phyloP scores from a whole-genome alignment of 2,888 invertebrate species.

The Epinotia nisella region DNA sequence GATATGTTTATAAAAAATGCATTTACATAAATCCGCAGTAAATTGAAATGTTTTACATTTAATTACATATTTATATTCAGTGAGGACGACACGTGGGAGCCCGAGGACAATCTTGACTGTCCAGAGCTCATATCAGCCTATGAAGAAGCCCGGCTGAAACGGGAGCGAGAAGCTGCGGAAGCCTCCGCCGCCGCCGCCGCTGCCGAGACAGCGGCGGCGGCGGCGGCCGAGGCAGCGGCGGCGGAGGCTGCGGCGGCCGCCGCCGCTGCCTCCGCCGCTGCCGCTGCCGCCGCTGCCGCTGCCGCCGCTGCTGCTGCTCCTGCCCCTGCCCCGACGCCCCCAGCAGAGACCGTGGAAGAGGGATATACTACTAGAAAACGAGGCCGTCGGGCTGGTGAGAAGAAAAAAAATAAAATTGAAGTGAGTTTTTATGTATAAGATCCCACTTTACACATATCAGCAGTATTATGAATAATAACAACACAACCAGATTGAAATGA shows the following conservation, averaged over 20 bases:
- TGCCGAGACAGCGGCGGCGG: slow-evolving; percentile 48
- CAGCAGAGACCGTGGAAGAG: slow-evolving; percentile 69
- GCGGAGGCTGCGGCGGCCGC: slow-evolving; percentile 62
- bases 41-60: no score
- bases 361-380: slow-evolving; percentile 47
- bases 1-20: no score
- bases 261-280: slow-evolving; percentile 60
- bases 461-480: neutral
- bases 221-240: slow-evolving; percentile 43
- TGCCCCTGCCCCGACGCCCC: neutral
- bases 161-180: slow-evolving; percentile 65
- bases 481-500: no score
- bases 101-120: slow-evolving; percentile 91
- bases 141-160: slow-evolving; percentile 85
- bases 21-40: no score
- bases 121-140: slow-evolving; percentile 89
- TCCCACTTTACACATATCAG: neutral
- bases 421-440: slow-evolving; percentile 8
- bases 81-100: slow-evolving; percentile 94
- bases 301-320: slow-evolving; percentile 55
- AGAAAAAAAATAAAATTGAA: slow-evolving; percentile 47
- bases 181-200: slow-evolving; percentile 48
- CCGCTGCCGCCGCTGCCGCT: slow-evolving; percentile 38
- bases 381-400: slow-evolving; percentile 38
- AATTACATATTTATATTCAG: slow-evolving; percentile 55